Conservation (phyloP, 2,797 vertebrate genomes). For the Parotocinclus haroldoi region DNA sequence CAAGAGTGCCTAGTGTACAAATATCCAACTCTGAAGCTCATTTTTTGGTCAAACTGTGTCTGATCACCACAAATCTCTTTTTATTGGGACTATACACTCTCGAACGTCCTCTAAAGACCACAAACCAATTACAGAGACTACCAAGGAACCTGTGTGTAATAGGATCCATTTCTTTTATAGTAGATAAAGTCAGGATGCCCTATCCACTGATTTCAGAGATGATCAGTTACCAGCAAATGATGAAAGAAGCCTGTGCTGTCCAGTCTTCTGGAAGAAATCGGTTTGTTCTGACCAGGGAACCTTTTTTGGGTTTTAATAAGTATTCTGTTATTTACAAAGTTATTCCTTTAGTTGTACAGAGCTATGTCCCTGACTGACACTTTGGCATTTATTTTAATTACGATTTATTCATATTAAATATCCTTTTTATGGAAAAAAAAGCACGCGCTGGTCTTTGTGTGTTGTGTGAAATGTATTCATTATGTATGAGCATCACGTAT, state of each 20-base stretch:
- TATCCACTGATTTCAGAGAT: neutral
- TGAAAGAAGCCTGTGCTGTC: neutral
- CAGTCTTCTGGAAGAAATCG: neutral
- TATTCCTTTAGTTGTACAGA: neutral
- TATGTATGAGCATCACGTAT: no score
- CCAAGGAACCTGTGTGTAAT: neutral
- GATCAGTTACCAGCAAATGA: neutral
- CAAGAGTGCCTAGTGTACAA: no score
- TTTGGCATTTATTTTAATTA: neutral
- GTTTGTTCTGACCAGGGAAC: neutral
- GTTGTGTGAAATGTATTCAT: no score
- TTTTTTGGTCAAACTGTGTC: neutral
- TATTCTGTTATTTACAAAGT: neutral
- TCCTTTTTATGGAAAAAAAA: no score
- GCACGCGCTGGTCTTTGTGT: no score
- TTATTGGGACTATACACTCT: neutral
- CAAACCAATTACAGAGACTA: neutral
- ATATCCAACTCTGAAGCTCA: neutral
- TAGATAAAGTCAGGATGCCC: neutral
- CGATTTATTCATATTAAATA: no score
- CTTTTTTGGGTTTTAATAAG: slow-evolving; percentile 6
- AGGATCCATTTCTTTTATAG: neutral
- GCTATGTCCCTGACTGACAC: neutral
- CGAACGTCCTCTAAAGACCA: neutral
- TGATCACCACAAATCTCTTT: neutral